Base-by-base conservation (phyloP, 2,888 invertebrate genomes). In the Leptinotarsa peninsularis region DNA sequence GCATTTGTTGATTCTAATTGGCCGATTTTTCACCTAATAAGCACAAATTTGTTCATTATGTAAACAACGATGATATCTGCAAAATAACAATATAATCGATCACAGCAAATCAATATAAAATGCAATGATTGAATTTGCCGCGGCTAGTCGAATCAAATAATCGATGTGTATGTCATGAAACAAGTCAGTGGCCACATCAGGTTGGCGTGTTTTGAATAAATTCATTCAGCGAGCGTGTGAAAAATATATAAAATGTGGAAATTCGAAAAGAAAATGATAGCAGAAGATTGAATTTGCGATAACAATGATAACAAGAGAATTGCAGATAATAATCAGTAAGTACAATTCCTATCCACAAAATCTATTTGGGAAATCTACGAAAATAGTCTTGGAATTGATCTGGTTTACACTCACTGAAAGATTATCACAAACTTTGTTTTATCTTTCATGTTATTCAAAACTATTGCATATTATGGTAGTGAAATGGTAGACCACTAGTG, bases 191-290 rank as follows among this genome's bases (percentile, higher is more conserved):
- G 33, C 67, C 17, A 18, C 17, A 49, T 67, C 49, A 27, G 52
- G 23, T 58, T 77, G 54, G 75, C 75, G 75, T 78, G 77, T 56
- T 72, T 63, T 17, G 56, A 71, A 69, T 78, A 54, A 54, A 66
- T 66, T 73, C 54, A 21, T 52, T 10, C 27, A 23, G 66, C 75
- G 69, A 63, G 43, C 75, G 77, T 78, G 77, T 66, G 14, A 63
- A 69, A 60, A 73, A 69, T 72, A 68, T 71, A 78, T 78, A 78
- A 78, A 78, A 75, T 58, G 58, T 63, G 66, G 66, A 67, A 74
- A 63, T 17, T 2, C 7, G n/a, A 4, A 63, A 63, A 17, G 43
- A 10, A 63, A 63, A 63, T 33, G 18, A 27, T 13, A 56, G 66
- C 27, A 70, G 56, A 14, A 23, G 52, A 63, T 43, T n/a, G n/a